Evolutionary conservation across 2,113 vertebrate species (phyloP), one percentile per base, ranked within the genome.

Genomic region (Amblyopsis rosae): DNA sequence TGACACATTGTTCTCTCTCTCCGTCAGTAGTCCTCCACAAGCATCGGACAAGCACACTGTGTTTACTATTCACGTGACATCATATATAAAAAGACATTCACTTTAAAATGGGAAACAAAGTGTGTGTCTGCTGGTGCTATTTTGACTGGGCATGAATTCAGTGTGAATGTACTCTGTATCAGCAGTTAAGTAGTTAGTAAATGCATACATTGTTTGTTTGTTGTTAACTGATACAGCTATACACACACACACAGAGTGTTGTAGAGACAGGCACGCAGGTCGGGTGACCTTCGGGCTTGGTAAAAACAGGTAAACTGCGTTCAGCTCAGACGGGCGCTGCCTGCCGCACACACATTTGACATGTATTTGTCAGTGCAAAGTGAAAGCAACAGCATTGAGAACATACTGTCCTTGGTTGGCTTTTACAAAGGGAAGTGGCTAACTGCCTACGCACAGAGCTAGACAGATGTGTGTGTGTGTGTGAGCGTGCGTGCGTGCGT

Each of bases 381-480:
- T 79, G 83, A 89, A 87, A 89, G 85, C 86, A 80, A 46, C 61
- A 35, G 13, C 68, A 73, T 83, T 89, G 62, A 67, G 92, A 81
- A 92, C 88, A 90, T 59, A 58, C 6, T 86, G 91, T 92, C 86
- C 90, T 90, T 84, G 70, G 68, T 80, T 80, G 72, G 57, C 77
- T 80, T 66, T 82, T 12, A 75, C 49, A 69, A 81, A 87, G 78
- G 90, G 91, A 93, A 87, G 82, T 89, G 77, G 72, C 74, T 85
- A 83, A 79, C 75, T 87, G 59, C 84, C 67, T 71, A 82, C 79
- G 83, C 75, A 73, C 54, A 59, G 53, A 78, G 19, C 60, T 33
- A 48, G 53, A 26, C 11, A 26, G 11, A 49, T 41, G 35, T 41
- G 35, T 41, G 35, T 41, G 35, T 41, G 4, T 41, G 35, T 41